Evolutionary conservation across 2,888 invertebrate species (phyloP), one percentile per base, ranked within the genome.

Genomic region (Petrolisthes manimaculis): DNA sequence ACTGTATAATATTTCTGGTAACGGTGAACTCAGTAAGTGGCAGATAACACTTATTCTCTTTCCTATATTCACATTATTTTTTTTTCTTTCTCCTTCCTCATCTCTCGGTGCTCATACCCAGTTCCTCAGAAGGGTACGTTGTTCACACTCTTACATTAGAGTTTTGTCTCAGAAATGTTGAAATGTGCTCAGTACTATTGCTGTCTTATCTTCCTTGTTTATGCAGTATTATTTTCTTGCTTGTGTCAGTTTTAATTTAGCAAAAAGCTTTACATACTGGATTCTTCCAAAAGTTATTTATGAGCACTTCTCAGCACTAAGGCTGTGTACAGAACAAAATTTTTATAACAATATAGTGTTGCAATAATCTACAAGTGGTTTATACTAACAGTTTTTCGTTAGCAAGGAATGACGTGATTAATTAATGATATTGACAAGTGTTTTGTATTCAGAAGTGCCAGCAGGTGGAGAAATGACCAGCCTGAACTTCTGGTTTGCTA

Each of bases 91-190:
- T 86, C 74, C 74, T n/a, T 61, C 24, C 5, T 37, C 37, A 14
- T 61, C 24, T 81, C 69, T 55, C 61, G 67, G 54, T 81, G 53
- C 71, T 83, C 77, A 80, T 80, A 79, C 71, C 71, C 88, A 88
- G 88, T 88, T 67, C 88, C 88, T 84, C 88, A 88, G 75, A 88
- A 88, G 82, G 88, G 88, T 88, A 88, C 54, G 88, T 88, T 80
- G 56, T 55, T 74, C 56, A 61, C 61, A 61, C 37, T 56, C 37
- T 37, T 67, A 5, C 54, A 71, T 74, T 37, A 12, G 61, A 61
- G 18, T 61, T 18, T 61, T 61, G 61, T 61, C 9, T 61, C 12
- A 61, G 61, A 61, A 61, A n/a, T 12, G 6, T 61, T 71, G 18
- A 71, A n/a, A 71, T n/a, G n/a, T n/a, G 71, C 21, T n/a, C 71